Base-by-base conservation (phyloP, 2,113 vertebrate genomes). In the Excalfactoria chinensis region DNA sequence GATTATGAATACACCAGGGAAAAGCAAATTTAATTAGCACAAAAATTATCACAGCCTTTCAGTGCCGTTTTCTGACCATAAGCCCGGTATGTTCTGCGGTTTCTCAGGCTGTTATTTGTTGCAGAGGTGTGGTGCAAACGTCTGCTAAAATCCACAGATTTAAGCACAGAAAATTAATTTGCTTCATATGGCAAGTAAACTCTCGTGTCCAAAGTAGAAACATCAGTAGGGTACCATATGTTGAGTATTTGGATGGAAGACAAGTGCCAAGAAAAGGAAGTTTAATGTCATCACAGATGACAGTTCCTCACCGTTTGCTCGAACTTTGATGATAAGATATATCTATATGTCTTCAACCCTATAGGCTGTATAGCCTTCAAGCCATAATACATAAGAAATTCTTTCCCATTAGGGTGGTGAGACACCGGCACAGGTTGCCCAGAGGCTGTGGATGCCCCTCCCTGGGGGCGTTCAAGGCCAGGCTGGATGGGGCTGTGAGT, bases 31-130 rank as follows among this genome's bases (percentile, higher is more conserved):
- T 71, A 59, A 79, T 87, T 73, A 59, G 43, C 63, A 19, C 25
- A 82, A 15, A 74, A 37, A 86, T 77, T 70, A 79, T 59, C 60
- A 43, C 73, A 75, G 58, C 11, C 28, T 82, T 88, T 81, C 73
- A 69, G 1, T 71, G 67, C n/a, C 18, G 49, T 59, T 93, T 93
- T 84, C 69, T 78, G 69, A 15, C 40, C 63, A 1, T 9, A 70
- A 53, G 20, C 86, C 68, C 41, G 46, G 34, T 35, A 60, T 25
- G 30, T 63, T 84, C 32, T 55, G 74, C 86, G 49, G 83, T 85
- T 84, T 82, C 71, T 75, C 63, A 48, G 84, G 49, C 62, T 94
- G 84, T 51, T 92, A 44, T 73, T 84, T 88, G 87, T 79, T 89
- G 32, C 68, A 84, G 12, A 1, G 2, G 6, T 84, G 16, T 22